phyloP scores from a whole-genome alignment of 2,888 invertebrate species.

The Sylvicola cinctus region DNA sequence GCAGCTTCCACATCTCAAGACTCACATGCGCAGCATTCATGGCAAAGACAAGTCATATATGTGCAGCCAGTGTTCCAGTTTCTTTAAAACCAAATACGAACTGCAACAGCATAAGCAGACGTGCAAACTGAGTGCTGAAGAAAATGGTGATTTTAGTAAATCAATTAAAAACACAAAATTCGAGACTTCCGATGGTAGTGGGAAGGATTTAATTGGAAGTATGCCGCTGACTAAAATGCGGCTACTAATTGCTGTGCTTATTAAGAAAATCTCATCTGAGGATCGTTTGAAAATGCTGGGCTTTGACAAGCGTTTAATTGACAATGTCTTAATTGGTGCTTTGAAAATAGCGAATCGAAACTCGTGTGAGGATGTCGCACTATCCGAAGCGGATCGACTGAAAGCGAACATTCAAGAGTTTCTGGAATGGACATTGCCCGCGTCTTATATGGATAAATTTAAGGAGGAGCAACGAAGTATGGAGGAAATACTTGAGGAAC shows the following conservation, averaged over 20 bases:
- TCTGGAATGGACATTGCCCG: constrained; percentile 62
- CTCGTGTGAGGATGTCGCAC: constrained; percentile 35
- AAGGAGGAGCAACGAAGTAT: constrained; percentile 50
- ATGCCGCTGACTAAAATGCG: constrained; percentile 58
- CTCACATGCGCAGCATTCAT: constrained; percentile 72
- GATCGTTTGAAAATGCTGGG: constrained; percentile 58
- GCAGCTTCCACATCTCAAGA: constrained; percentile 69
- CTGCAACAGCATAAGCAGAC: constrained; percentile 40
- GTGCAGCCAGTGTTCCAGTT: constrained; percentile 48
- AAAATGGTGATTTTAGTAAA: constrained; percentile 3
- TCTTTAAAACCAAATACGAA: constrained; percentile 56
- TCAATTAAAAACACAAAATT: constrained; percentile 10
- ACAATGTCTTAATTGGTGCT: constrained; percentile 60
- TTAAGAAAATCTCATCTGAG: constrained; percentile 66
- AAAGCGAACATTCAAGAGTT: constrained; percentile 56
- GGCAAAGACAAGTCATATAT: constrained; percentile 57
- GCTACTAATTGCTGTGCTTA: constrained; percentile 53
- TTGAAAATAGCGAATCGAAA: constrained; percentile 50
- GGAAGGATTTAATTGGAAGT: constrained; percentile 19
- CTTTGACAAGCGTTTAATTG: constrained; percentile 50
- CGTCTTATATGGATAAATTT: constrained; percentile 55
- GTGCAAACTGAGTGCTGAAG: constrained; percentile 18
- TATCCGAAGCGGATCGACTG: constrained; percentile 40
- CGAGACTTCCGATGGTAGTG: constrained; percentile 16
- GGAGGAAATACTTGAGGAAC: constrained; percentile 57